Evolutionary conservation across 2,797 vertebrate species (phyloP).

Genomic region (Coccyzus lansbergi): DNA sequence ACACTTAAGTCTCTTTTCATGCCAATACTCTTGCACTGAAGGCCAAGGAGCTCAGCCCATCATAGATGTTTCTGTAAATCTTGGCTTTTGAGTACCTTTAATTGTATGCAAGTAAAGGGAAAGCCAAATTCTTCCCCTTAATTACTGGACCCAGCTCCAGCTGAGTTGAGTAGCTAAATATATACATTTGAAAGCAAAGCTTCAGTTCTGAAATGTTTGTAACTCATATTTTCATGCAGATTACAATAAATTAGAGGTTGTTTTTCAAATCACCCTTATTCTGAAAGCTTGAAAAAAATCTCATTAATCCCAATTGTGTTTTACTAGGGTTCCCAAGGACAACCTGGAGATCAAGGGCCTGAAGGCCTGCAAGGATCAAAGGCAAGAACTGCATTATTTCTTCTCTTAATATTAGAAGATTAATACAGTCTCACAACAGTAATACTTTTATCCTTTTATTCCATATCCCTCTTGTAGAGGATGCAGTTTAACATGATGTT

Average conservation of each 20-base stretch:
- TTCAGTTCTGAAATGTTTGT: not conserved
- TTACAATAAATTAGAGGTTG: not conserved
- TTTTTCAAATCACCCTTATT: not conserved
- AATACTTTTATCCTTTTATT: not conserved
- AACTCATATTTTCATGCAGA: not conserved
- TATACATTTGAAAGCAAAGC: not conserved
- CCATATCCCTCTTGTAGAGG: not conserved
- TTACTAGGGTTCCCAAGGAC: slow-evolving; percentile 86
- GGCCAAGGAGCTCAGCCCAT: not conserved
- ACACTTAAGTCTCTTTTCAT: not conserved
- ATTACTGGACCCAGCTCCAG: not conserved
- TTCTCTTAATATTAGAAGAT: not conserved
- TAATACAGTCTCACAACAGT: not conserved
- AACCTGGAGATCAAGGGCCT: slow-evolving; percentile 85
- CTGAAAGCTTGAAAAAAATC: not conserved
- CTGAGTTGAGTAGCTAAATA: not conserved
- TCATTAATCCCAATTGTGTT: not conserved
- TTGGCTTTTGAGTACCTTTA: not conserved
- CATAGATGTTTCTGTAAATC: not conserved
- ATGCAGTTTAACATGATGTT: not conserved
- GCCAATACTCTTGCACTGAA: not conserved
- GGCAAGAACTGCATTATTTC: slow-evolving; percentile 75
- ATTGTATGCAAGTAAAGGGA: not conserved
- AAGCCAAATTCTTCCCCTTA: not conserved
- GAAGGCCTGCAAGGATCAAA: slow-evolving; percentile 88